Evolutionary conservation across 2,888 invertebrate genomes (phyloP).

Genomic region (Conus canariensis): DNA sequence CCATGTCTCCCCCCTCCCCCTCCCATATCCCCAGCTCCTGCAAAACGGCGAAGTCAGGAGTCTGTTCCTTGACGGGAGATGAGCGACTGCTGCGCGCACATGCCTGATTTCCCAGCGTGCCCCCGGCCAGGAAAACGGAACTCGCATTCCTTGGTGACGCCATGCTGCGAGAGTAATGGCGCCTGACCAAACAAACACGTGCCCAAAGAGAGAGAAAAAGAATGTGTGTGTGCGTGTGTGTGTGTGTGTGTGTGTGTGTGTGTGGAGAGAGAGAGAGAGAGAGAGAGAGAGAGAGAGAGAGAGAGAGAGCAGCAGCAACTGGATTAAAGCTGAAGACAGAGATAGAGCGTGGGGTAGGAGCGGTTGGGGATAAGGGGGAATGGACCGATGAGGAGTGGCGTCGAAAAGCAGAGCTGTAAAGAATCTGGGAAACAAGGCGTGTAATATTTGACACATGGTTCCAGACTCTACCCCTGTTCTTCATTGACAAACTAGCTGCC

Average conservation of each 20-base stretch:
- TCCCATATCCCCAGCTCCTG: not conserved
- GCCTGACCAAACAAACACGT: slow-evolving; percentile 42
- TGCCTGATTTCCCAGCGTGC: slow-evolving; percentile 31
- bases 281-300: no score
- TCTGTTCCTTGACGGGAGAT: not conserved
- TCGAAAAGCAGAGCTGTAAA: not conserved
- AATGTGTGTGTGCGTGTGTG: not conserved
- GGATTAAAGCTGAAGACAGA: no score
- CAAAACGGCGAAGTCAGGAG: not conserved
- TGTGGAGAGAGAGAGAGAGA: no score
- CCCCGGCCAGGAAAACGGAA: slow-evolving; percentile 15
- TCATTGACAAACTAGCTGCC: not conserved
- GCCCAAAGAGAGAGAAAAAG: not conserved
- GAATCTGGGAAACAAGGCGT: slow-evolving; percentile 20
- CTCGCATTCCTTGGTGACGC: slow-evolving; percentile 16
- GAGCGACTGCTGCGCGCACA: slow-evolving; percentile 20
- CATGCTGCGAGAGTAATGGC: slow-evolving; percentile 34
- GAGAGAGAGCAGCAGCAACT: no score
- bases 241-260: not conserved
- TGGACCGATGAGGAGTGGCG: not conserved
- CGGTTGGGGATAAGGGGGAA: not conserved
- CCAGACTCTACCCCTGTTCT: not conserved
- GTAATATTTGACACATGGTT: slow-evolving; percentile 4
- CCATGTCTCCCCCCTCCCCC: not conserved
- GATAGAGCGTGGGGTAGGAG: not conserved